These are phyloP conservation scores for Ferdinandea cuprea DNA, from an alignment of 2,888 invertebrate genomes.

Conservation along the genomic window DNA sequence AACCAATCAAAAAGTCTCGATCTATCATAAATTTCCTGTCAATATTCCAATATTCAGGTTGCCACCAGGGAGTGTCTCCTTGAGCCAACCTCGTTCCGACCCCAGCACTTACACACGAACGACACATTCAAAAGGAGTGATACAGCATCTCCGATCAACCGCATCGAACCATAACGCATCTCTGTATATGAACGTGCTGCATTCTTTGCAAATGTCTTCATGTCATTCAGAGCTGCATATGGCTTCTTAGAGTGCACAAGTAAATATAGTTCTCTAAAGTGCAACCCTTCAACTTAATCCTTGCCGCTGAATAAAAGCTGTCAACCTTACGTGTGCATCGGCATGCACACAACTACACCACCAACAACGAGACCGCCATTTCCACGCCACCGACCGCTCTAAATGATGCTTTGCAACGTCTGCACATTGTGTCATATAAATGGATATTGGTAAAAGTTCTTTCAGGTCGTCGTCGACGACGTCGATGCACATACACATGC, in stretches of 20 bases:
- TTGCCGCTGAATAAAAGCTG: conserved; percentile 57
- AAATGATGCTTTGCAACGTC: conserved; percentile 56
- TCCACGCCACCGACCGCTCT: conserved; percentile 1
- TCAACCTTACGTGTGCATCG: conserved; percentile 51
- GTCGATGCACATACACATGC: no score
- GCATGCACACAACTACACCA: conserved; percentile 40
- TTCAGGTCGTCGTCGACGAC: conserved; percentile 11
- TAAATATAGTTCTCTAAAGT: conserved; percentile 63
- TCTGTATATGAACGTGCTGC: conserved; percentile 19
- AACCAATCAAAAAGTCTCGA: conserved; percentile 65
- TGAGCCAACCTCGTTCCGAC: no score
- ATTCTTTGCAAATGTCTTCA: conserved; percentile 50
- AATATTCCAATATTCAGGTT: conserved; percentile 57
- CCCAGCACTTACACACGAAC: conserved; percentile 29
- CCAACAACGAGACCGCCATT: conserved; percentile 15
- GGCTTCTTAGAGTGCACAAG: conserved; percentile 43
- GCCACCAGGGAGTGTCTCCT: conserved; percentile 21
- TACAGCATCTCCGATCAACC: conserved; percentile 25
- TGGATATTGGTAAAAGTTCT: conserved; percentile 67
- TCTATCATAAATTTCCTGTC: conserved; percentile 56
- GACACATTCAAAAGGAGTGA: conserved; percentile 35
- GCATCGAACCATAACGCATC: conserved; percentile 45
- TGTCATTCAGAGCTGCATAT: conserved; percentile 40
- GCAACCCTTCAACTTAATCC: conserved; percentile 68
- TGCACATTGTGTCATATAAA: conserved; percentile 72